Conservation (phyloP, 2,888 invertebrate species). For the Lasioglossum marginatum region DNA sequence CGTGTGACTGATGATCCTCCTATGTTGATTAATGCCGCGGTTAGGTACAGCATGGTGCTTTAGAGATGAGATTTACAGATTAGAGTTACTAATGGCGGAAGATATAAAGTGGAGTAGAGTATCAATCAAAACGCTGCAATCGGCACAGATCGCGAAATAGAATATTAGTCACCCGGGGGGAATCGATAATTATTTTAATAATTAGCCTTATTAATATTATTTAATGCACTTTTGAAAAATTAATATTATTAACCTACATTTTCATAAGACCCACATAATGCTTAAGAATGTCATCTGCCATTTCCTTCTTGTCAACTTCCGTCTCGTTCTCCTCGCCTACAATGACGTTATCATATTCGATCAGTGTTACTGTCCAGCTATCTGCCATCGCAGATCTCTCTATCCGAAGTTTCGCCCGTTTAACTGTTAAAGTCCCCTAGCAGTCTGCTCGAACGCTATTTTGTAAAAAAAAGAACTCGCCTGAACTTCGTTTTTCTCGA, state of each 20-base stretch:
- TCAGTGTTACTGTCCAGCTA: background rate
- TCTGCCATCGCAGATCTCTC: background rate
- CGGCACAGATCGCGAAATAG: background rate
- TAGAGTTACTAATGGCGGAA: background rate
- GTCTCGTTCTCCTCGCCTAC: background rate
- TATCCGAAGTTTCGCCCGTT: background rate
- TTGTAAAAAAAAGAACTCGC: background rate
- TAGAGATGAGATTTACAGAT: background rate
- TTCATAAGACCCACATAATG: background rate
- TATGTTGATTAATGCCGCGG: background rate
- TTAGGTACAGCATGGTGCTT: background rate
- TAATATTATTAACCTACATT: background rate
- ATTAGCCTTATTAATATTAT: background rate
- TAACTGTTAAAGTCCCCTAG: background rate
- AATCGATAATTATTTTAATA: background rate
- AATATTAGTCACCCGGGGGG: background rate
- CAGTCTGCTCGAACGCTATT: background rate
- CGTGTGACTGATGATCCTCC: background rate
- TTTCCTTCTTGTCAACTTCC: background rate
- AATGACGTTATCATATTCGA: conserved; percentile 4
- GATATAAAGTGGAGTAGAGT: background rate
- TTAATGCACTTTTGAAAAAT: background rate
- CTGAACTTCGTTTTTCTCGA: background rate
- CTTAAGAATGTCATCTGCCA: background rate
- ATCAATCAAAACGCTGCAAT: background rate